Conservation (phyloP, 2,888 invertebrate genomes). For the Periphyllus acericola region DNA sequence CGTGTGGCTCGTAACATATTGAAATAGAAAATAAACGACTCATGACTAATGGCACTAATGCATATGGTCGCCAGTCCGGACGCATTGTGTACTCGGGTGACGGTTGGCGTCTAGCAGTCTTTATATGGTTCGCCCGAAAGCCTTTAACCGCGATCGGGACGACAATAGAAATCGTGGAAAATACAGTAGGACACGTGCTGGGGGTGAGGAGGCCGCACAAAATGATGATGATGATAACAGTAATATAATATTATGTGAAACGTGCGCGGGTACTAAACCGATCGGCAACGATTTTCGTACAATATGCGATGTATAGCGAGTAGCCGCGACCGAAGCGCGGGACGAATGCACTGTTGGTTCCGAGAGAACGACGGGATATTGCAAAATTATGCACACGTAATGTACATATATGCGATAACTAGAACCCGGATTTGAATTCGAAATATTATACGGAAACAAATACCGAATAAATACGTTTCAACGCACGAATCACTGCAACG, state of each 20-base stretch:
- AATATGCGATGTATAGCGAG: not conserved
- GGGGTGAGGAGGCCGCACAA: not conserved
- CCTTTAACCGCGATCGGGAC: not conserved
- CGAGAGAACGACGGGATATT: too few relatives aligned
- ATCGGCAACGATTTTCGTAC: not conserved
- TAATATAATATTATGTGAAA: not conserved
- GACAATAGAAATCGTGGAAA: constrained; percentile 29
- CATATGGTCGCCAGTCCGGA: not conserved
- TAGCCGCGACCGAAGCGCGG: too few relatives aligned
- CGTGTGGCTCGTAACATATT: not conserved
- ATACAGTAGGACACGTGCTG: not conserved
- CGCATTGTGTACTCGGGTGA: not conserved
- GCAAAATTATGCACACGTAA: too few relatives aligned
- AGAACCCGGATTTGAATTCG: too few relatives aligned
- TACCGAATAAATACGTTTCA: too few relatives aligned
- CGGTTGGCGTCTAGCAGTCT: constrained; percentile 44
- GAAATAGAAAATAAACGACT: constrained; percentile 51
- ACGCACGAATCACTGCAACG: too few relatives aligned
- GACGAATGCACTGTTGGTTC: too few relatives aligned
- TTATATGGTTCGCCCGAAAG: constrained; percentile 23
- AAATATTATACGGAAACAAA: too few relatives aligned
- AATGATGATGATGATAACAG: not conserved
- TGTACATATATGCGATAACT: too few relatives aligned
- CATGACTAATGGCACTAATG: constrained; percentile 55
- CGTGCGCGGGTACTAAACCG: not conserved